A percentile compares a stretch with the other conserved stretches of the same genome.
Evolutionary conservation across 2,888 invertebrate species (phyloP).

Genomic region (Lymantria monacha): DNA sequence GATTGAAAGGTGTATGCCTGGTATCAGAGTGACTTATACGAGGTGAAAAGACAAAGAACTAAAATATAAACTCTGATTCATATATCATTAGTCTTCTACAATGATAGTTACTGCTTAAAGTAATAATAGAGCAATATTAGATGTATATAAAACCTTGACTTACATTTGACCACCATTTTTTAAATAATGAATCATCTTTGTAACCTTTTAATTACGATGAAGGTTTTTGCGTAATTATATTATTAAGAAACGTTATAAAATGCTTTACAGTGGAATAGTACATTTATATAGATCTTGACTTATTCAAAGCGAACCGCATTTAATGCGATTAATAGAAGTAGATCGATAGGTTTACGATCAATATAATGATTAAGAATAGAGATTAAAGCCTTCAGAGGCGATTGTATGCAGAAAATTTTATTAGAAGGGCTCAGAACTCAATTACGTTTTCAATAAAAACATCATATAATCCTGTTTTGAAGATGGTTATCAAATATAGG

Average conservation of each 20-base stretch:
- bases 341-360: conserved; percentile 4
- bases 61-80: too few species aligned
- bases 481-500: too few species aligned
- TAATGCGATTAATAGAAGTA: conserved; percentile 2
- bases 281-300: background rate
- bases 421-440: background rate
- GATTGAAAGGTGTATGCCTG: too few species aligned
- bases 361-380: conserved; percentile 5
- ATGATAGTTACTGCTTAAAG: background rate
- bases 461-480: too few species aligned
- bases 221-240: background rate
- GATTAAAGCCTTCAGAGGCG: conserved; percentile 1
- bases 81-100: too few species aligned
- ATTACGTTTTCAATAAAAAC: too few species aligned
- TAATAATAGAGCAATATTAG: background rate
- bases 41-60: too few species aligned
- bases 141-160: background rate
- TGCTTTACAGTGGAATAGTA: background rate
- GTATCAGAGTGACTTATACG: too few species aligned
- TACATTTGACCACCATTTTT: background rate
- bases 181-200: conserved; percentile 1
- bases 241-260: background rate
- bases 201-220: background rate
- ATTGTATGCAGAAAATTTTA: conserved; percentile 6
- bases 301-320: background rate